These are phyloP conservation scores for Threskiornis aethiopicus DNA, from an alignment of 2,797 vertebrate genomes.

Conservation along the genomic window DNA sequence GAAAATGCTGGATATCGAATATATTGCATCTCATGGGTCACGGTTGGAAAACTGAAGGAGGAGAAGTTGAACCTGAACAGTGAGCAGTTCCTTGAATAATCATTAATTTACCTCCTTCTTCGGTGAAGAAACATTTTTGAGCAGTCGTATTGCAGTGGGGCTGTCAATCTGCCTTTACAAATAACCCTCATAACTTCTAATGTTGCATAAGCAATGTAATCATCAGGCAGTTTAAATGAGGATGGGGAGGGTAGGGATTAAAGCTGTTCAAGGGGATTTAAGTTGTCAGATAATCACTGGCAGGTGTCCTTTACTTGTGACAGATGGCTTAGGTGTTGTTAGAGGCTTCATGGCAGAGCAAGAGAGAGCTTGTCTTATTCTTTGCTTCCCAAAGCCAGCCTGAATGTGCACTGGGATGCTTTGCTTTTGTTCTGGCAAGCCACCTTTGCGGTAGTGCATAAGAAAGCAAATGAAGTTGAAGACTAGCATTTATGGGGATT, in stretches of 20 bases:
- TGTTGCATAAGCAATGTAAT: not conserved
- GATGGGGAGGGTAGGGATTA: not conserved
- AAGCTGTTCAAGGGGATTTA: not conserved
- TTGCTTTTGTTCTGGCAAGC: not conserved
- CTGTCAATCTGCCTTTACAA: not conserved
- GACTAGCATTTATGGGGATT: not conserved
- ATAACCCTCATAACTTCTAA: not conserved
- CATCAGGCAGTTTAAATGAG: conserved; percentile 13
- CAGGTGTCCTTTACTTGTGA: conserved; percentile 21
- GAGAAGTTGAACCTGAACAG: not conserved
- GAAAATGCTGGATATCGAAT: not conserved
- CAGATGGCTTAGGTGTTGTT: conserved; percentile 2
- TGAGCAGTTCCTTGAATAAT: not conserved
- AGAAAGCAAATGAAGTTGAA: not conserved
- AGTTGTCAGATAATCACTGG: not conserved
- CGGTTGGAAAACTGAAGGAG: not conserved
- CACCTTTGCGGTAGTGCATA: not conserved
- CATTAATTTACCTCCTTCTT: not conserved
- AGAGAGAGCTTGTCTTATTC: not conserved
- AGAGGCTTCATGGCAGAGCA: not conserved
- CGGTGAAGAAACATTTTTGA: not conserved
- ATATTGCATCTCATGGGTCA: not conserved
- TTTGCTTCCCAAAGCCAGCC: not conserved
- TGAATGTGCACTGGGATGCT: not conserved
- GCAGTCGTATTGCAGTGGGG: not conserved